Conservation (phyloP, 2,797 vertebrate species). For the Oreortyx pictus region DNA sequence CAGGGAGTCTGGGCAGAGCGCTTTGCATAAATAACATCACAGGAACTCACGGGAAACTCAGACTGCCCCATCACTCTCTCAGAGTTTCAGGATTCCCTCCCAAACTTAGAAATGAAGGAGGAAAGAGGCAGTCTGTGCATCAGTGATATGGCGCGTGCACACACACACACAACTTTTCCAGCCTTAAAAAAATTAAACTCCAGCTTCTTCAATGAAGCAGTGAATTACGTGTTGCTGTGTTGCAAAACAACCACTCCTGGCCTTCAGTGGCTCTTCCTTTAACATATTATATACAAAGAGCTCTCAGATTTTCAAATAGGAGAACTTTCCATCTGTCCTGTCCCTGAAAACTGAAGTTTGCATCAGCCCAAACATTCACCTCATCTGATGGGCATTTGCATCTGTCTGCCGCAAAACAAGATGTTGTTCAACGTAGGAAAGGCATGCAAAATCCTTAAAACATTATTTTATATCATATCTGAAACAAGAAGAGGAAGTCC, state of each 20-base stretch:
- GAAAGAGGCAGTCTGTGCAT: not conserved
- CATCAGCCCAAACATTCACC: not conserved
- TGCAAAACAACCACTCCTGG: not conserved
- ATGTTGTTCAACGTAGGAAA: not conserved
- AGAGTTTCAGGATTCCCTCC: not conserved
- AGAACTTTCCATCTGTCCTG: not conserved
- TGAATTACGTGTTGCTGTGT: not conserved
- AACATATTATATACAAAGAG: not conserved
- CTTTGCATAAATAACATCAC: not conserved
- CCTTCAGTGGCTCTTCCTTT: not conserved
- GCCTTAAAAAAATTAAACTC: not conserved
- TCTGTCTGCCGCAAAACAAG: not conserved
- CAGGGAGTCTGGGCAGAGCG: not conserved
- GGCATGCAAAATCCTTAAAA: not conserved
- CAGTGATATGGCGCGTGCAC: not conserved
- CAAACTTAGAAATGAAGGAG: not conserved
- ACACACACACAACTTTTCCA: not conserved
- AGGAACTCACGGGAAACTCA: not conserved
- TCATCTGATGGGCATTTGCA: not conserved
- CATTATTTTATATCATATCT: not conserved
- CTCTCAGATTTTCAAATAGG: not conserved
- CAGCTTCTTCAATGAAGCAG: not conserved
- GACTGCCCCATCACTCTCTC: not conserved
- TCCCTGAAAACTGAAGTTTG: not conserved
- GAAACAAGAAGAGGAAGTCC: not conserved